Percentiles rank a stretch among this genome's conserved stretches.
Evolutionary conservation across 2,113 vertebrate species (phyloP).

Genomic region (Gulo gulo): DNA sequence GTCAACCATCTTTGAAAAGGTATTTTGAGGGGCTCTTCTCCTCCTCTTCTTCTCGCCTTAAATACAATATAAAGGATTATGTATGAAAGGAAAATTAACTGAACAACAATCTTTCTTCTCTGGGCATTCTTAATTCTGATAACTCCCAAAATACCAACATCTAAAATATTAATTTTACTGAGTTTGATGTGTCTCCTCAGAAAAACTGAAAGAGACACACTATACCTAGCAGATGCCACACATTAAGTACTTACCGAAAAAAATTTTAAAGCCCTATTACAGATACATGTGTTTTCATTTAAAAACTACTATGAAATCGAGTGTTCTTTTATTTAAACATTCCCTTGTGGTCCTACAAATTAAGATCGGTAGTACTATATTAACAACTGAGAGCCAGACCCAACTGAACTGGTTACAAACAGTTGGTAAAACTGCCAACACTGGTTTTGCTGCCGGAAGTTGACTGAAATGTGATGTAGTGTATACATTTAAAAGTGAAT

Average conservation of each 20-base stretch:
- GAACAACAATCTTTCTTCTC: neutral
- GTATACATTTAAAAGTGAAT: neutral
- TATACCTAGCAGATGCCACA: slow-evolving; percentile 65
- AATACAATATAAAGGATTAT: neutral
- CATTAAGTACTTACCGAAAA: slow-evolving; percentile 56
- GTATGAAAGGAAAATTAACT: neutral
- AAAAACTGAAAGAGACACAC: slow-evolving; percentile 33
- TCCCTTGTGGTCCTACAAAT: slow-evolving; percentile 73
- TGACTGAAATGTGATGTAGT: slow-evolving; percentile 1
- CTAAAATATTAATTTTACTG: neutral
- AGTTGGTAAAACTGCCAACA: slow-evolving; percentile 54
- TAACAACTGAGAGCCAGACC: slow-evolving; percentile 53
- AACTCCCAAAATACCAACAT: neutral
- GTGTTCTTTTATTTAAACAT: slow-evolving; percentile 77
- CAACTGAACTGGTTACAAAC: slow-evolving; percentile 49
- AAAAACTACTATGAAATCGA: slow-evolving; percentile 71
- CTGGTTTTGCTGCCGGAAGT: slow-evolving; percentile 7
- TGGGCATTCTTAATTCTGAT: neutral
- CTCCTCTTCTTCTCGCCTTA: neutral
- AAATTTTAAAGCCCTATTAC: slow-evolving; percentile 70
- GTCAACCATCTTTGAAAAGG: neutral
- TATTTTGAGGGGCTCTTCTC: neutral
- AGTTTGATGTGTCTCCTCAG: neutral
- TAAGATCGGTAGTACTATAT: slow-evolving; percentile 61
- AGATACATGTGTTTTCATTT: slow-evolving; percentile 78